These are phyloP conservation scores for Mermis nigrescens DNA, from an alignment of 2,888 invertebrate species.

Conservation along the genomic window DNA sequence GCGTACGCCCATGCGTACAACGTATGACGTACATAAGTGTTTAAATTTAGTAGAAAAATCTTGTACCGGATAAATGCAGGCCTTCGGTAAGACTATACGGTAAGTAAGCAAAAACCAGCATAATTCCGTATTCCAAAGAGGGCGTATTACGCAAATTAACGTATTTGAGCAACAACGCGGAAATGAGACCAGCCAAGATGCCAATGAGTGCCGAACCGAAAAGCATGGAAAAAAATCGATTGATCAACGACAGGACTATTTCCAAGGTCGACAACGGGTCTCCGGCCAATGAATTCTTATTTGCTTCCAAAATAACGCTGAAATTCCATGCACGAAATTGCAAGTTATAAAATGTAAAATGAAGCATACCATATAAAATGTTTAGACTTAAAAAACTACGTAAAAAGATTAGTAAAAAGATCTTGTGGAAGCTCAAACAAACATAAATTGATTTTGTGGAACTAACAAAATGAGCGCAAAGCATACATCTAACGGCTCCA, in stretches of 20 bases:
- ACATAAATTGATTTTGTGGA: no score
- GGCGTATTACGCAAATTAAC: conserved; percentile 89
- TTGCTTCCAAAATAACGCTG: conserved; percentile 25
- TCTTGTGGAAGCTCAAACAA: no score
- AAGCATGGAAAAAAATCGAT: conserved; percentile 80
- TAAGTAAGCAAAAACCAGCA: conserved; percentile 92
- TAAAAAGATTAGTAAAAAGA: no score
- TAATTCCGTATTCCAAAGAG: conserved; percentile 90
- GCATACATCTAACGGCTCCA: no score
- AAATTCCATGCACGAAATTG: conserved; percentile 12
- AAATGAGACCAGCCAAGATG: conserved; percentile 73
- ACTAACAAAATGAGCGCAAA: no score
- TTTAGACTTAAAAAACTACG: conserved; percentile 1
- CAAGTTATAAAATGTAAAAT: conserved; percentile 1
- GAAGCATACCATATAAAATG: no score
- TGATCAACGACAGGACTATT: conserved; percentile 51
- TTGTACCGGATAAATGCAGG: conserved; percentile 71
- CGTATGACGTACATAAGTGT: no score
- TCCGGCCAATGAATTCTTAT: conserved; percentile 40
- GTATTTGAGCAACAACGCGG: conserved; percentile 76
- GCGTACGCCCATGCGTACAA: no score
- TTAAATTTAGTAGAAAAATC: no score
- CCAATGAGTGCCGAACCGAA: conserved; percentile 95
- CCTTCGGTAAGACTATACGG: conserved; percentile 96
- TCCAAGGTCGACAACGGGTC: conserved; percentile 30